Conservation (phyloP, 2,113 vertebrate species). For the Grus americana region DNA sequence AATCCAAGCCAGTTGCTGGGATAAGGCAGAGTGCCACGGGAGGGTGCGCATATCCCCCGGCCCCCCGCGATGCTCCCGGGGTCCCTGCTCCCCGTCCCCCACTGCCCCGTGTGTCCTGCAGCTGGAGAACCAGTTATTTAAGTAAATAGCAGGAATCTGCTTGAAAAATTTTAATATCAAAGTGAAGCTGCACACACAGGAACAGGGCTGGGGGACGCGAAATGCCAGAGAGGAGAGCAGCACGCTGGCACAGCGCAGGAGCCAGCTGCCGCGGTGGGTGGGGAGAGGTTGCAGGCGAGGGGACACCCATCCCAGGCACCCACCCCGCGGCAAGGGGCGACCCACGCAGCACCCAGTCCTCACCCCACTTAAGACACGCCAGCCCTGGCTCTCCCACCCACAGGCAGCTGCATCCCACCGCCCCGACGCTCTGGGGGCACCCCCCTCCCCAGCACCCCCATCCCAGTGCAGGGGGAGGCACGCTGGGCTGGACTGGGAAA, state of each 20-base stretch:
- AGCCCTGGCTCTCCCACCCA: not conserved
- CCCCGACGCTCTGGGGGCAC: too few relatives aligned
- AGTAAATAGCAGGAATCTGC: not conserved
- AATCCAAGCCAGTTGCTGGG: not conserved
- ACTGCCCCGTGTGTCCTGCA: fast-evolving
- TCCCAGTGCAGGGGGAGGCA: fast-evolving
- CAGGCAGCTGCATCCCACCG: not conserved
- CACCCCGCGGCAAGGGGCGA: not conserved
- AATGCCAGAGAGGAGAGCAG: not conserved
- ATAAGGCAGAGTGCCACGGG: not conserved
- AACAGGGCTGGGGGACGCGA: not conserved
- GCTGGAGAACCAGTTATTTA: not conserved
- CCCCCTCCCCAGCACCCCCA: not conserved
- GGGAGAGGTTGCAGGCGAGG: not conserved
- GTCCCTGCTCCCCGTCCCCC: fast-evolving
- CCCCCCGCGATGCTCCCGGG: not conserved
- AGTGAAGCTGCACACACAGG: not conserved
- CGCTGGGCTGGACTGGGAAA: fast-evolving
- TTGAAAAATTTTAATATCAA: not conserved
- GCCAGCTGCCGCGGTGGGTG: fast-evolving
- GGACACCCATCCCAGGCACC: not conserved
- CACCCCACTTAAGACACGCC: fast-evolving
- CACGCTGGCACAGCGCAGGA: fast-evolving
- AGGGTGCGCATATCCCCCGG: not conserved
- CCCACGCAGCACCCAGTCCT: not conserved